Percentiles rank a stretch among this genome's conserved stretches.
These are phyloP conservation scores for Periophthalmus magnuspinnatus DNA, from an alignment of 2,797 vertebrate species.

Conservation along the genomic window DNA sequence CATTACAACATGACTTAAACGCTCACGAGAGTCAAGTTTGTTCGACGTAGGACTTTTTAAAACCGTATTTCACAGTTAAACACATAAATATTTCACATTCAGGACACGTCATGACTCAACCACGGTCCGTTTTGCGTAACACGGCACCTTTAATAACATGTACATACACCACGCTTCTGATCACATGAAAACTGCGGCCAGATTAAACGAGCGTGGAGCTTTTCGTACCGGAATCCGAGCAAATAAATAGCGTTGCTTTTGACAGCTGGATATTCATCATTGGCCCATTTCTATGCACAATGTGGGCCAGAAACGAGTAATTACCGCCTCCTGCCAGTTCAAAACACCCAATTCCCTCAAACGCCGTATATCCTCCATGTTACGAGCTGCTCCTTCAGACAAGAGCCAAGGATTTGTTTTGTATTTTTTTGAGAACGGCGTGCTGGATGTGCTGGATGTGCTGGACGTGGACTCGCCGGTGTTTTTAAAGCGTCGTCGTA, in stretches of 20 bases:
- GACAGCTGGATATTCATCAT: slow-evolving; percentile 43
- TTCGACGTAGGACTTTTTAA: too few species aligned
- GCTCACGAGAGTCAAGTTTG: too few species aligned
- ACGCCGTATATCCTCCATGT: slow-evolving; percentile 21
- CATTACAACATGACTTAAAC: too few species aligned
- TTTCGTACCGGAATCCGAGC: slow-evolving; percentile 28
- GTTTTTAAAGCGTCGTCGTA: slow-evolving; percentile 10
- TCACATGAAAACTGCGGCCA: neutral
- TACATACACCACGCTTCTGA: neutral
- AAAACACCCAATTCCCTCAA: slow-evolving; percentile 52
- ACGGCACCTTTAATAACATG: too few species aligned
- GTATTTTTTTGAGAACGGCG: slow-evolving; percentile 27
- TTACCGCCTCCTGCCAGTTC: slow-evolving; percentile 42
- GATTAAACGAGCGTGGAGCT: neutral
- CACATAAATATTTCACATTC: too few species aligned
- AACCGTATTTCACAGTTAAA: too few species aligned
- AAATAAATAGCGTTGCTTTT: slow-evolving; percentile 26
- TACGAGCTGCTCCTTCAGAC: slow-evolving; percentile 8
- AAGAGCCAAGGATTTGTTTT: slow-evolving; percentile 15
- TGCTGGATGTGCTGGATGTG: too few species aligned
- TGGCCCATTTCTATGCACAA: slow-evolving; percentile 22
- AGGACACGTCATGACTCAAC: too few species aligned
- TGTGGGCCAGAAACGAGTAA: slow-evolving; percentile 31
- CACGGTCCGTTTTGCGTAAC: too few species aligned
- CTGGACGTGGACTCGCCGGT: too few species aligned